Evolutionary conservation across 2,888 invertebrate species (phyloP), one percentile per base, ranked within the genome.

Genomic region (Terebella lapidaria): DNA sequence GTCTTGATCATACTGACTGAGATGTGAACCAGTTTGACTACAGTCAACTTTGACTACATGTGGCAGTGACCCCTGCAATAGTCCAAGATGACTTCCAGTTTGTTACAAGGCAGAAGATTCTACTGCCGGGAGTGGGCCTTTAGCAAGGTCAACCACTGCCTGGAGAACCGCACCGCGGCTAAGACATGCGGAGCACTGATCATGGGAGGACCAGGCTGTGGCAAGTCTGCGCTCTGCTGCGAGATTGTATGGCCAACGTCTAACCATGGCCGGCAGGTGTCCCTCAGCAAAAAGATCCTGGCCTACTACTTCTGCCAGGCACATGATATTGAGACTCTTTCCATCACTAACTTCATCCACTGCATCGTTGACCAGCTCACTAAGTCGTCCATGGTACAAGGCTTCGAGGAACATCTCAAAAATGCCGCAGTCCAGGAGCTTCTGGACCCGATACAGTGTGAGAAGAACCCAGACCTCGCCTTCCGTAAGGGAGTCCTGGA

Each of bases 121-220:
- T 91, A 89, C 83, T 91, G 92, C 77, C 86, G 95, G 5, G 95
- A 96, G 81, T 96, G 95, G 95, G 92, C 92, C 3, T 91, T 95
- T 73, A 90, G 92, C 82, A 95, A 96, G 82, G 85, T 96, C 35
- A 89, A 89, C 1, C 89, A 94, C 72, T 94, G 93, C 70, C 80
- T 96, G 70, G 94, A 96, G 75, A 92, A 92, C 81, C 83, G 94
- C 62, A 88, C 90, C 2, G 72, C 77, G 4, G 75, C 81, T 57
- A 77, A 92, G 80, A 89, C 90, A 0, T 90, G 91, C 71, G 95
- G 95, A 0, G 91, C 92, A 1, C 84, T 95, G 52, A 87, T 96
- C 57, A 84, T 94, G 62, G 93, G 92, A 67, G 93, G 93, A 0
- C 91, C 94, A 0, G 96, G 95, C 24, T 91, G 92, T 68, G 96